A percentile compares a stretch with the other conserved stretches of the same genome.
Evolutionary conservation across 2,113 vertebrate species (phyloP).

Genomic region (Chinchilla lanigera): DNA sequence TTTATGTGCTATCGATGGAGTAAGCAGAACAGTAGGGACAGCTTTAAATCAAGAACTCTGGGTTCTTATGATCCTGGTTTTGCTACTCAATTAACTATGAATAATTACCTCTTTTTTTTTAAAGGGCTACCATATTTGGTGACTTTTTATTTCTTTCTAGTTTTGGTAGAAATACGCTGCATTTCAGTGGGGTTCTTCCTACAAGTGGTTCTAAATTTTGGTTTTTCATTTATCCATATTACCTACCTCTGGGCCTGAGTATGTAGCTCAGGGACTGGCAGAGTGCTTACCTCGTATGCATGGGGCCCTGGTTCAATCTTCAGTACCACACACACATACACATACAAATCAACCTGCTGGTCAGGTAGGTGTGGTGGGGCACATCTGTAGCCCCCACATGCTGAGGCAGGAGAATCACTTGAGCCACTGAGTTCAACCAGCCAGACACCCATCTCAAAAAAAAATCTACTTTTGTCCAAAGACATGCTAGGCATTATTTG

Average conservation of each 20-base stretch:
- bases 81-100: neutral
- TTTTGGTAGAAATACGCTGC: neutral
- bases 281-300: neutral
- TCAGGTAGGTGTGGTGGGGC: neutral
- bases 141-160: neutral
- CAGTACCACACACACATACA: neutral
- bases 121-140: neutral
- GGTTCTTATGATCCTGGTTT: neutral
- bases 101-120: neutral
- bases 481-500: neutral
- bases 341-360: neutral
- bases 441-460: neutral
- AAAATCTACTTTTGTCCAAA: neutral
- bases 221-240: neutral
- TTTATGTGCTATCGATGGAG: neutral
- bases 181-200: slow-evolving; percentile 2
- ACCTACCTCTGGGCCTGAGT: neutral
- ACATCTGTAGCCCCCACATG: neutral
- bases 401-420: neutral
- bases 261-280: neutral
- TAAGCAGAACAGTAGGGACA: neutral
- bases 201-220: neutral
- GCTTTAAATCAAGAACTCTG: neutral
- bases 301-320: neutral
- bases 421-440: neutral